Conservation (phyloP, 2,797 vertebrate genomes). For the Molossus alvarezi region DNA sequence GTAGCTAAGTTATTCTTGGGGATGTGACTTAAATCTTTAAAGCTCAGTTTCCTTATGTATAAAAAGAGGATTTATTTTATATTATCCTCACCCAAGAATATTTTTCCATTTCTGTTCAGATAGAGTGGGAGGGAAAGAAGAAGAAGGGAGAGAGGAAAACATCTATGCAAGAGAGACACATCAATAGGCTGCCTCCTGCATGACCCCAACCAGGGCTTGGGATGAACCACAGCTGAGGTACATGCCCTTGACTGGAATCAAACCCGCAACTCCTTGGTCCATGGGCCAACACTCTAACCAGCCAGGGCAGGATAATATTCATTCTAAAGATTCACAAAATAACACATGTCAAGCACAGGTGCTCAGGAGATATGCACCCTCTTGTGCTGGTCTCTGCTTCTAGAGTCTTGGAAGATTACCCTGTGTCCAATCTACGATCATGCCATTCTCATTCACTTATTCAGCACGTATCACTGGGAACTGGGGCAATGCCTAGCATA, state of each 20-base stretch:
- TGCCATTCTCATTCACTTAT: neutral
- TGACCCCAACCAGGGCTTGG: no score
- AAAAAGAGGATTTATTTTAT: neutral
- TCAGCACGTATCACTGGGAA: neutral
- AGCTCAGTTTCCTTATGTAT: neutral
- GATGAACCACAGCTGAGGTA: no score
- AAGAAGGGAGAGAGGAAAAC: no score
- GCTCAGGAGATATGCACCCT: neutral
- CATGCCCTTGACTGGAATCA: no score
- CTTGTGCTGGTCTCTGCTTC: neutral
- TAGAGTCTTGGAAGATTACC: neutral
- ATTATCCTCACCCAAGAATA: no score
- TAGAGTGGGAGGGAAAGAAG: no score
- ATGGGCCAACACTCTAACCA: no score
- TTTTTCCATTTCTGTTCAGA: no score
- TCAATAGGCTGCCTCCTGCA: no score
- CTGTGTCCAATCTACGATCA: neutral
- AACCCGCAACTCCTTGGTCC: no score
- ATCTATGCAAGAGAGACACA: no score
- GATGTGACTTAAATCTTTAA: conserved; percentile 5
- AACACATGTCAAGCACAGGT: neutral
- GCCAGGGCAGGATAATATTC: neutral
- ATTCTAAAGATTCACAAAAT: conserved; percentile 1
- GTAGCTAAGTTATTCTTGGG: neutral
- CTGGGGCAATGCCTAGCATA: neutral